These are phyloP conservation scores for Melanogrammus aeglefinus DNA, from an alignment of 2,797 vertebrate species.

Conservation along the genomic window DNA sequence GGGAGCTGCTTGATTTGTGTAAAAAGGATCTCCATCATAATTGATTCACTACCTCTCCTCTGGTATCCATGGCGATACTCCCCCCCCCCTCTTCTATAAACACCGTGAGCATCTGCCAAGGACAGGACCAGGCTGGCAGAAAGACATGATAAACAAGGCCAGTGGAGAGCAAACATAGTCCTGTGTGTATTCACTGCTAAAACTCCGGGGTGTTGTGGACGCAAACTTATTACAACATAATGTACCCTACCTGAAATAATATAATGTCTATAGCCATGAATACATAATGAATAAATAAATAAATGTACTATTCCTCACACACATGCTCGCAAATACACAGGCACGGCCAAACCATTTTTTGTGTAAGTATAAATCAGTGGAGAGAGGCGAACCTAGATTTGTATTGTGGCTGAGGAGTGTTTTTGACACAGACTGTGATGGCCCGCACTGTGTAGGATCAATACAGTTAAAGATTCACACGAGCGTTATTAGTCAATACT, in stretches of 20 bases:
- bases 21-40: slow-evolving; percentile 23
- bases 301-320: slow-evolving; percentile 1
- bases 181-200: neutral
- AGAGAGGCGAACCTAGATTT: slow-evolving; percentile 58
- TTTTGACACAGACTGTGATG: slow-evolving; percentile 45
- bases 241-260: neutral
- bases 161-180: slow-evolving; percentile 5
- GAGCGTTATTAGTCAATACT: slow-evolving; percentile 46
- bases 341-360: slow-evolving; percentile 17
- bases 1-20: slow-evolving; percentile 23
- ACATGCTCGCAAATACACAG: slow-evolving; percentile 1
- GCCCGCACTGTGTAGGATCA: slow-evolving; percentile 34
- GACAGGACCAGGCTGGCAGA: slow-evolving; percentile 18
- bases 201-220: neutral
- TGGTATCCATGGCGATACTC: slow-evolving; percentile 60
- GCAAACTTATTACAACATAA: neutral
- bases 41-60: slow-evolving; percentile 53
- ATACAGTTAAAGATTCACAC: slow-evolving; percentile 43
- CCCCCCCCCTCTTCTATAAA: slow-evolving; percentile 32
- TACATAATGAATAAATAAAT: neutral
- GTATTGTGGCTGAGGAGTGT: slow-evolving; percentile 22
- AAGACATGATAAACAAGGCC: slow-evolving; percentile 16
- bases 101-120: slow-evolving; percentile 22
- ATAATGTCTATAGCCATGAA: neutral
- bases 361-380: slow-evolving; percentile 46